Percentiles rank a stretch among this genome's conserved stretches.
Evolutionary conservation across 1,140 invertebrate genomes (phyloP).

Genomic region (Drosophila setifemur): DNA sequence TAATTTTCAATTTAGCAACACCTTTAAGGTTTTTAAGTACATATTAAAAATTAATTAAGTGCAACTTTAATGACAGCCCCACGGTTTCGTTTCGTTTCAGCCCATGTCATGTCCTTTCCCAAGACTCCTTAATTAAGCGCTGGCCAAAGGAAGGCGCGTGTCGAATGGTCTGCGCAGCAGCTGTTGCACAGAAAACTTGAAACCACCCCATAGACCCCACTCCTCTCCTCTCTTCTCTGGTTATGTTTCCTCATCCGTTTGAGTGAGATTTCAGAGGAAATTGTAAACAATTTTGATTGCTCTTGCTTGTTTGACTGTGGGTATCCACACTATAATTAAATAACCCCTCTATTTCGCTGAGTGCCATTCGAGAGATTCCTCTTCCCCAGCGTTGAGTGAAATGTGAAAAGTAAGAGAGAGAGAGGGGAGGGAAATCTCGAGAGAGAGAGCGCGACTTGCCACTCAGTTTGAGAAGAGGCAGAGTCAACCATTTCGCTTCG

Average conservation of each 20-base stretch:
- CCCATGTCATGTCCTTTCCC: slow-evolving; percentile 3
- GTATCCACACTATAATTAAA: slow-evolving; percentile 41
- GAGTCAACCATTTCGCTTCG: slow-evolving; percentile 30
- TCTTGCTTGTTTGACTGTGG: background rate
- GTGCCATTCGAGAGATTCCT: slow-evolving; percentile 43
- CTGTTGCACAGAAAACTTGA: slow-evolving; percentile 32
- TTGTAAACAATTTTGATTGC: slow-evolving; percentile 20
- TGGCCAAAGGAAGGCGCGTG: background rate
- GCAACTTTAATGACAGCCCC: background rate
- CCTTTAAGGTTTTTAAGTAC: slow-evolving; percentile 27
- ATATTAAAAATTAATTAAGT: slow-evolving; percentile 32
- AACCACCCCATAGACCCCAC: background rate
- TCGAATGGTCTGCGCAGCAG: slow-evolving; percentile 44
- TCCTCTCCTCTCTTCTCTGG: background rate
- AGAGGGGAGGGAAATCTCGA: slow-evolving; percentile 1
- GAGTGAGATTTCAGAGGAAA: slow-evolving; percentile 36
- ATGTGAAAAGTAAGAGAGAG: slow-evolving; percentile 1
- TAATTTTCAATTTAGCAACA: slow-evolving; percentile 27
- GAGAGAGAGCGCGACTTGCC: background rate
- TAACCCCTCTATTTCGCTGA: slow-evolving; percentile 16
- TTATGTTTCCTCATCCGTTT: background rate
- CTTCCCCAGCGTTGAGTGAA: slow-evolving; percentile 44
- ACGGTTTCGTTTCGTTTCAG: background rate
- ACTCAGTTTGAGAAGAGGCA: slow-evolving; percentile 15
- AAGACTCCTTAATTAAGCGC: slow-evolving; percentile 17